Evolutionary conservation across 2,888 invertebrate genomes (phyloP).

Genomic region (Lasioglossum lativentre): DNA sequence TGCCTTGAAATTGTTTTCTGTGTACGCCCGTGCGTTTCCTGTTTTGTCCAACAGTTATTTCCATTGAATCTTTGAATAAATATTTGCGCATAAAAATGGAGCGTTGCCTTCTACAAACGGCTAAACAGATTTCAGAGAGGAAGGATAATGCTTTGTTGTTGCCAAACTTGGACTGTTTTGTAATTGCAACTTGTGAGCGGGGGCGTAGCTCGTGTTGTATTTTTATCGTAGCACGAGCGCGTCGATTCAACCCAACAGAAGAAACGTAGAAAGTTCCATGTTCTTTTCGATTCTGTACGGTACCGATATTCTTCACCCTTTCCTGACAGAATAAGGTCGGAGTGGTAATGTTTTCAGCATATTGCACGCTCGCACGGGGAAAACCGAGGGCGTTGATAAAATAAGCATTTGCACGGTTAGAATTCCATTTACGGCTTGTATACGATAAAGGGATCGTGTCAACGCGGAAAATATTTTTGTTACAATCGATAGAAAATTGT

Average conservation of each 20-base stretch:
- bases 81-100: background rate
- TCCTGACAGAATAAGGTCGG: constrained; percentile 22
- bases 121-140: background rate
- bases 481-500: background rate
- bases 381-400: background rate
- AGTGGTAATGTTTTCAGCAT: constrained; percentile 8
- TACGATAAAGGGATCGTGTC: background rate
- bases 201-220: background rate
- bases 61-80: too few species aligned
- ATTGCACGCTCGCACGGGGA: background rate
- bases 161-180: background rate
- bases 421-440: background rate
- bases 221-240: background rate
- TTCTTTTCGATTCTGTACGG: background rate
- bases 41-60: background rate
- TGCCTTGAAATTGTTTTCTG: background rate
- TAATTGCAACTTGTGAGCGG: background rate
- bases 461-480: background rate
- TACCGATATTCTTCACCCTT: constrained; percentile 6
- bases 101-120: background rate
- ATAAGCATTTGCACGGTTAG: background rate
- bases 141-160: background rate
- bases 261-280: background rate
- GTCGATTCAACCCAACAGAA: background rate
- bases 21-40: too few species aligned